Percentiles rank a stretch among this genome's conserved stretches.
Evolutionary conservation across 2,888 invertebrate species (phyloP).

Genomic region (Eulithis prunata): DNA sequence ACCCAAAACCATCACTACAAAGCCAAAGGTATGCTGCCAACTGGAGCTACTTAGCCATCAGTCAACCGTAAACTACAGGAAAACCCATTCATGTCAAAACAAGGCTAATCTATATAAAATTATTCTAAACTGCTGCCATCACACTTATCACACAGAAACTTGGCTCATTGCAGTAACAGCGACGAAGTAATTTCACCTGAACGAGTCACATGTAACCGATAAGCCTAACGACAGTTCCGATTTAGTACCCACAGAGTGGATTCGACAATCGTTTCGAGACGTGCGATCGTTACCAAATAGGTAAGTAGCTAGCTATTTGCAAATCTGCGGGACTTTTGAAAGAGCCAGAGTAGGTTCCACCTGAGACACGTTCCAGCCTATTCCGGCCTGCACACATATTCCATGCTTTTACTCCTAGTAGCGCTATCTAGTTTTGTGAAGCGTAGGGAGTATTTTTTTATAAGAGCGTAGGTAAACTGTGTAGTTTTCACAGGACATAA

Average conservation of each 20-base stretch:
- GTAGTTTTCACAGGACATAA: too few relatives aligned
- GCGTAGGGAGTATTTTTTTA: too few relatives aligned
- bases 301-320: conserved; percentile 31
- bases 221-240: conserved; percentile 64
- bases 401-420: too few relatives aligned
- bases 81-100: conserved; percentile 5
- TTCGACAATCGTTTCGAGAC: conserved; percentile 54
- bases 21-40: too few relatives aligned
- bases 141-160: conserved; percentile 47
- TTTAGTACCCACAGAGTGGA: conserved; percentile 52
- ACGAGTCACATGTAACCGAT: conserved; percentile 60
- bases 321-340: conserved; percentile 21
- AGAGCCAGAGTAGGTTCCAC: conserved; percentile 3
- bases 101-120: conserved; percentile 38
- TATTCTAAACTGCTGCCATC: conserved; percentile 39
- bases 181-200: conserved; percentile 49
- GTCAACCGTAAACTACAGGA: too few relatives aligned
- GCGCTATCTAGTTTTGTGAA: too few relatives aligned
- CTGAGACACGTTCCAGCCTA: too few relatives aligned
- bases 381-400: too few relatives aligned
- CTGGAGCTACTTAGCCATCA: too few relatives aligned
- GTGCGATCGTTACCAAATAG: conserved; percentile 47
- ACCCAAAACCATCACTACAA: too few relatives aligned
- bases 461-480: too few relatives aligned
- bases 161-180: conserved; percentile 53